Percentiles rank a stretch among this genome's conserved stretches.
These are phyloP conservation scores for Heliornis fulica DNA, from an alignment of 2,113 vertebrate genomes.

Conservation along the genomic window DNA sequence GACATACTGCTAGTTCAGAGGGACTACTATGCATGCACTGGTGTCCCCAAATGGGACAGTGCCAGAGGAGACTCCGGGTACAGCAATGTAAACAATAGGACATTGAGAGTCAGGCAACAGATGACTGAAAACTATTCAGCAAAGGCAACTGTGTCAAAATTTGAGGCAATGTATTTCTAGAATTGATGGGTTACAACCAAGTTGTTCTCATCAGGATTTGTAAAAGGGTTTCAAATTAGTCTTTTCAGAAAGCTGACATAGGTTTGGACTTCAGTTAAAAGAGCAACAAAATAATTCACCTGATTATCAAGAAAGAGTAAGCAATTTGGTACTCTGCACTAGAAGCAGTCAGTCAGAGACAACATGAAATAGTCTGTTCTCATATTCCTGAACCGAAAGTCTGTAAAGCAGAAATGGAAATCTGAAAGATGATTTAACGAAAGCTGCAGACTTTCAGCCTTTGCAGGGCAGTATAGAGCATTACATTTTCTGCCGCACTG, in stretches of 20 bases:
- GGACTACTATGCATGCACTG: accelerated
- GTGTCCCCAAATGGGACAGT: accelerated
- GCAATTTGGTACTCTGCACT: accelerated
- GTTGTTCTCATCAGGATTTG: background rate
- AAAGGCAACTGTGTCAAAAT: background rate
- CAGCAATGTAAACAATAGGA: background rate
- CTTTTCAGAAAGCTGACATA: background rate
- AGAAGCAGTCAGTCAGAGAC: background rate
- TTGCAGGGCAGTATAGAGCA: background rate
- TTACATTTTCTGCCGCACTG: background rate
- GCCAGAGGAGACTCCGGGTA: background rate
- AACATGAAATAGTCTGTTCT: background rate
- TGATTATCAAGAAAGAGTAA: background rate
- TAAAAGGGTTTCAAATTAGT: background rate
- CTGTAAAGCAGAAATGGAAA: background rate
- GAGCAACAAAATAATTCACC: background rate
- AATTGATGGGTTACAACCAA: background rate
- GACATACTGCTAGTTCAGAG: background rate
- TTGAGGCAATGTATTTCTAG: background rate
- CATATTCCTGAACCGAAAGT: background rate
- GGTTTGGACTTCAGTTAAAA: background rate
- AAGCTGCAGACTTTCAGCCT: background rate
- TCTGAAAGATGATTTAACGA: background rate
- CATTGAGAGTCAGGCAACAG: background rate
- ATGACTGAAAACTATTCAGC: background rate